Evolutionary conservation across 2,888 invertebrate species (phyloP), one percentile per base, ranked within the genome.

Genomic region (Drosophila robusta): DNA sequence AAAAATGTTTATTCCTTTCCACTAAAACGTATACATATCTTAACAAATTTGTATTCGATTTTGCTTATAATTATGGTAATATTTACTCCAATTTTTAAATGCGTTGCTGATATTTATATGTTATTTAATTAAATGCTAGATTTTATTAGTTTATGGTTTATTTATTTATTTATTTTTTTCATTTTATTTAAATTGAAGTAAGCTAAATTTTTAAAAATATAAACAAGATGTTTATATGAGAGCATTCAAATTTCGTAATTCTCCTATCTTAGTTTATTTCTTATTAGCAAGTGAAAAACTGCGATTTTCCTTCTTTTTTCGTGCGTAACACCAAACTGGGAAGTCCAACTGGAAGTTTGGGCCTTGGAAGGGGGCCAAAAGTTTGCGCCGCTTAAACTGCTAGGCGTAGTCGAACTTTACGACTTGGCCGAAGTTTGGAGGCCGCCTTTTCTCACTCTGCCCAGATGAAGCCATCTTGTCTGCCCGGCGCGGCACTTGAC

Each of bases 401-500:
- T 74, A 74, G 78, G 78, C 74, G 76, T 78, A 55, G 70, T 41
- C 58, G 50, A 64, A 80, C 67, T 81, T 81, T 80, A 81, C 77
- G 76, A 74, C 79, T 82, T 85, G 66, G 50, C 63, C 46, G 46
- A 85, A 84, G 71, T 75, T 73, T 64, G 58, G 41, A 11, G 57
- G 24, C 9, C 38, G 14, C 36, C n/a, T 34, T 0, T 4, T 16
- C 18, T 18, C 4, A 7, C 11, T 16, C 36, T 6, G 18, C 2
- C 16, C 49, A 55, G 42, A 42, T 38, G 42, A 51, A 52, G 46
- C 39, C 61, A 42, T 64, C 65, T 63, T 73, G 78, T 69, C 76
- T 66, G 47, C 55, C 47, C 61, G 39, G 24, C 61, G 64, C 64
- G 64, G 52, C 70, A 75, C 70, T 75, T 75, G 75, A 69, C 76